A percentile compares a stretch with the other conserved stretches of the same genome.
phyloP scores from a whole-genome alignment of 2,797 vertebrate genomes.

The Argyrosomus regius region DNA sequence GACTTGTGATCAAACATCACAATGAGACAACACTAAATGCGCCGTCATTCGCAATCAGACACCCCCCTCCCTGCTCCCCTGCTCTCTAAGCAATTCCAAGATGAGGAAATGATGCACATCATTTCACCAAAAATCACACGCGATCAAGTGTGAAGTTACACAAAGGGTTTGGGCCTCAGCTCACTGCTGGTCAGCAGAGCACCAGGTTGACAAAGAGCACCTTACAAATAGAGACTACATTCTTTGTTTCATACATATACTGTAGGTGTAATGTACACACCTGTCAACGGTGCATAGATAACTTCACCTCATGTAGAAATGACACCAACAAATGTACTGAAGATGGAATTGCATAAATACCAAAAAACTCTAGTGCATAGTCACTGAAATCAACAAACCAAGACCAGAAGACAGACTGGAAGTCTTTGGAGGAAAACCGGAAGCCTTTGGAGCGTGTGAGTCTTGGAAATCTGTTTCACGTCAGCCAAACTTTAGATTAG shows the following conservation, averaged over 20 bases:
- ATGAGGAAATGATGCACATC: constrained; percentile 11
- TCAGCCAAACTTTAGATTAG: constrained; percentile 13
- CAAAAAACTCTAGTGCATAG: constrained; percentile 81
- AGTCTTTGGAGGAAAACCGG: constrained; percentile 52
- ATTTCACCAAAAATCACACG: not conserved
- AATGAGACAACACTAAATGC: not conserved
- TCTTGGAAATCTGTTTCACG: constrained; percentile 11
- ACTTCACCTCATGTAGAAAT: constrained; percentile 62
- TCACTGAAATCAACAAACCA: constrained; percentile 68
- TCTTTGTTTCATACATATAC: constrained; percentile 69
- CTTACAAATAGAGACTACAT: constrained; percentile 71
- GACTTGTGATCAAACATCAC: not conserved
- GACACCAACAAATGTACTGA: constrained; percentile 61
- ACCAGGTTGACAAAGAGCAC: constrained; percentile 66
- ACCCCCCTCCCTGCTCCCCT: not conserved
- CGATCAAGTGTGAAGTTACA: constrained; percentile 26
- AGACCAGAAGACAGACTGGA: constrained; percentile 52
- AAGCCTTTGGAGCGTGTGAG: constrained; percentile 43
- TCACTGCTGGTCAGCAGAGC: constrained; percentile 54
- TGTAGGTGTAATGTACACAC: constrained; percentile 60
- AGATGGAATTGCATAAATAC: constrained; percentile 83
- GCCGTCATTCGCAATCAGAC: not conserved
- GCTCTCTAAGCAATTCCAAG: constrained; percentile 1
- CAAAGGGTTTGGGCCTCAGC: constrained; percentile 42
- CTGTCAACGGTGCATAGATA: constrained; percentile 76